phyloP scores from a whole-genome alignment of 1,140 invertebrate species.

The Bradynema listronoti region DNA sequence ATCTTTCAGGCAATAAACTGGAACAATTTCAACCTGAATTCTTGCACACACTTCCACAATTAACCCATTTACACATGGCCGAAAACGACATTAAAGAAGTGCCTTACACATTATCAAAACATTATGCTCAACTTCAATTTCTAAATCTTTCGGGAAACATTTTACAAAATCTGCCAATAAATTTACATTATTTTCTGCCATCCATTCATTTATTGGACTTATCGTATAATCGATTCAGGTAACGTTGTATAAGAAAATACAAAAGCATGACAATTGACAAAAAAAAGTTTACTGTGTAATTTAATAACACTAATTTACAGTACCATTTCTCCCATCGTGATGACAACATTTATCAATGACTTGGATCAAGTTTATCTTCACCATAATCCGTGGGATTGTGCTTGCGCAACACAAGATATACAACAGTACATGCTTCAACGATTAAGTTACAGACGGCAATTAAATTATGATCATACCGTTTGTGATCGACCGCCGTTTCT shows the following conservation, averaged over 20 bases:
- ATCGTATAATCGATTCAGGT: constrained; percentile 43
- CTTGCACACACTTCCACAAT: constrained; percentile 24
- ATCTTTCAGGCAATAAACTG: constrained; percentile 45
- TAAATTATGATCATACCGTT: constrained; percentile 41
- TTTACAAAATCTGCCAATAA: constrained; percentile 25
- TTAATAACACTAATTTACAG: no score
- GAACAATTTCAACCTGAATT: constrained; percentile 14
- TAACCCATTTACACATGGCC: constrained; percentile 45
- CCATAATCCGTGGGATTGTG: constrained; percentile 51
- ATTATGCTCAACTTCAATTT: constrained; percentile 32
- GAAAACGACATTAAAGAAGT: constrained; percentile 42
- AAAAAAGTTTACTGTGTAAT: no score
- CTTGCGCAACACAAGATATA: constrained; percentile 44
- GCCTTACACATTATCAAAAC: constrained; percentile 31
- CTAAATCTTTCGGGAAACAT: constrained; percentile 35
- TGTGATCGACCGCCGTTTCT: constrained; percentile 38
- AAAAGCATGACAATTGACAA: constrained; percentile 1
- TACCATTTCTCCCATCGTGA: constrained; percentile 18
- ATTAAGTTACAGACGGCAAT: constrained; percentile 9
- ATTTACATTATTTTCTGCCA: constrained; percentile 22
- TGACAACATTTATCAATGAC: constrained; percentile 34
- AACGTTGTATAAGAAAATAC: background rate
- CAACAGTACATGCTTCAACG: constrained; percentile 47
- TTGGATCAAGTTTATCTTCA: constrained; percentile 31
- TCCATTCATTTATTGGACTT: constrained; percentile 38